Percentiles rank a stretch among this genome's conserved stretches.
Conservation (phyloP, 2,888 invertebrate species). For the Monochamus alternatus region DNA sequence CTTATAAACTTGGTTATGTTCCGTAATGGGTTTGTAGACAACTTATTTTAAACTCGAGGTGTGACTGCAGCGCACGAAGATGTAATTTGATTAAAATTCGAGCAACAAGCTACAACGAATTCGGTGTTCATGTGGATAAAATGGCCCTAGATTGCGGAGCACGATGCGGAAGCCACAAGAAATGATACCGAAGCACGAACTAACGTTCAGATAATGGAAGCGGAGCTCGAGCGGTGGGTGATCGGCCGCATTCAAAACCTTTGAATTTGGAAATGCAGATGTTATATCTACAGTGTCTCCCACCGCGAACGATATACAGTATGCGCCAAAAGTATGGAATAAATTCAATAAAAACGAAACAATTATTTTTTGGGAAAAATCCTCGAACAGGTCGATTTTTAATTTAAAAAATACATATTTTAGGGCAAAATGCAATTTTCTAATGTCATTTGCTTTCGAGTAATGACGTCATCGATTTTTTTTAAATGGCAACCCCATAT, state of each 20-base stretch:
- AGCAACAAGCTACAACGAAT: conserved; percentile 20
- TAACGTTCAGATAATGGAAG: conserved; percentile 5
- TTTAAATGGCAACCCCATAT: too few relatives aligned
- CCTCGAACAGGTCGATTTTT: too few relatives aligned
- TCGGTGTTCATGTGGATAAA: conserved; percentile 11
- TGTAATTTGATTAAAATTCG: conserved; percentile 8
- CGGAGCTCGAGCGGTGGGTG: neutral
- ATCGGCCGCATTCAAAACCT: neutral
- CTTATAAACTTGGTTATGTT: neutral
- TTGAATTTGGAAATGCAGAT: neutral
- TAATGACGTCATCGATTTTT: too few relatives aligned
- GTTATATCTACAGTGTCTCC: too few relatives aligned
- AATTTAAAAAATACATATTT: too few relatives aligned
- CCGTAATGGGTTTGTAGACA: neutral
- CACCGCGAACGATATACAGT: too few relatives aligned
- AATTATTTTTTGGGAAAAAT: too few relatives aligned
- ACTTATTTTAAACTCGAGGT: neutral
- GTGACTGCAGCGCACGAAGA: neutral
- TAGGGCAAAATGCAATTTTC: too few relatives aligned
- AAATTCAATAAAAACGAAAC: too few relatives aligned
- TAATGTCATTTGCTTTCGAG: too few relatives aligned
- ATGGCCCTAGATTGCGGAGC: conserved; percentile 18
- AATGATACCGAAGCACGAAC: conserved; percentile 18
- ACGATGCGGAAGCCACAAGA: conserved; percentile 7
- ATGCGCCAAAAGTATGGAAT: too few relatives aligned